These are phyloP conservation scores for Drosophila nannoptera DNA, from an alignment of 1,140 invertebrate genomes.

Conservation along the genomic window DNA sequence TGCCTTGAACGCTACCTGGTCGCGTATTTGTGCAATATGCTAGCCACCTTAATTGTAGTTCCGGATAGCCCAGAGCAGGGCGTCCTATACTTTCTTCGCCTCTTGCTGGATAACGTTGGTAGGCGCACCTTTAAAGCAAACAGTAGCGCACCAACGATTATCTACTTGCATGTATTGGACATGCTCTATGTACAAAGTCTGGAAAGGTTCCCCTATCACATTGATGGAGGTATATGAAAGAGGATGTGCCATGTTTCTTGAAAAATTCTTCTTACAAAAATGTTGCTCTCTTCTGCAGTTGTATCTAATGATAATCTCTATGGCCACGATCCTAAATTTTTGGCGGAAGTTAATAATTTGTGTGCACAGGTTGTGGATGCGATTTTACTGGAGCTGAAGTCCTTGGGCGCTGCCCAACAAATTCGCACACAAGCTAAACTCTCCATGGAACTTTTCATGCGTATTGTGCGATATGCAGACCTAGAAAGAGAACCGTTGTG, in stretches of 20 bases:
- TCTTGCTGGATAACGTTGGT: conserved; percentile 87
- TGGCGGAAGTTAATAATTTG: conserved; percentile 89
- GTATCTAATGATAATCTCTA: conserved; percentile 97
- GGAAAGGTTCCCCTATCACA: conserved; percentile 73
- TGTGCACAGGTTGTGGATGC: conserved; percentile 88
- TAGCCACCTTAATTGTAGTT: conserved; percentile 91
- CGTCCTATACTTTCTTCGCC: conserved; percentile 87
- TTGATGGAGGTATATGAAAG: conserved; percentile 51
- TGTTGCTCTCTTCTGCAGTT: conserved; percentile 79
- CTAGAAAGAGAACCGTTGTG: conserved; percentile 82
- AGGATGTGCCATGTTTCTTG: too few species aligned
- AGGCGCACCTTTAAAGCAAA: conserved; percentile 84
- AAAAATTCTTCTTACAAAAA: not conserved
- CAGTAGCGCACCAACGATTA: conserved; percentile 80
- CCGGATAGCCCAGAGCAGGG: conserved; percentile 94
- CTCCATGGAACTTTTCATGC: conserved; percentile 86
- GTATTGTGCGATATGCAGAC: conserved; percentile 86
- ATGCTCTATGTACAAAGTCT: conserved; percentile 73
- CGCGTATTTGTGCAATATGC: conserved; percentile 87
- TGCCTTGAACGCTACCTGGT: conserved; percentile 86
- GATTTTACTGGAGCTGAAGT: conserved; percentile 86
- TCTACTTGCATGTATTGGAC: conserved; percentile 82
- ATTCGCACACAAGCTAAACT: conserved; percentile 84
- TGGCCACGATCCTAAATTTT: conserved; percentile 92
- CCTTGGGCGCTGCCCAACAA: conserved; percentile 82